Evolutionary conservation across 2,797 vertebrate genomes (phyloP), one percentile per base, ranked within the genome.

Genomic region (Protonibea diacanthus): DNA sequence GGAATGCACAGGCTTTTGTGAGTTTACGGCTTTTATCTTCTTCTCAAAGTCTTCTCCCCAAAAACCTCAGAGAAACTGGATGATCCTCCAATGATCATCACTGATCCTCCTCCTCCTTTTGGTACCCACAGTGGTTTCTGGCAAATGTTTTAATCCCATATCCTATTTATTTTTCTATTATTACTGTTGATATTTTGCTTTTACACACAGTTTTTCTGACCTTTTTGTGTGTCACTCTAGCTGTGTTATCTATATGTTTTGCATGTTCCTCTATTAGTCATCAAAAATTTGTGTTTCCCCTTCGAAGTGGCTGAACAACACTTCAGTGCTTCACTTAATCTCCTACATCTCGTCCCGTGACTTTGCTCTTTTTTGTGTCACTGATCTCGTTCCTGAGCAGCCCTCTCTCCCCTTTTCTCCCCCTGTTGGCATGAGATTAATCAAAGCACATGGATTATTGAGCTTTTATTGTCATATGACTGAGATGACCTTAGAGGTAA

Each of bases 261-360:
- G 74, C 68, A 73, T 78, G 69, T n/a, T 66, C 55, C 45, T 82
- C 20, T 62, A 9, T 64, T 59, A 68, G 44, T 83, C 61, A 48
- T 74, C 3, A 51, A 48, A 63, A 51, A 63, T 70, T 74, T 71
- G 42, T 71, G 58, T 77, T 82, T 40, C 66, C 53, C 42, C 71
- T 76, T 52, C 81, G 77, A 80, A 63, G 27, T 76, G 44, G 25
- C 57, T 71, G 58, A 83, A 48, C 66, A 25, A 21, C 70, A 60
- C 51, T 76, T 75, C 64, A 88, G 25, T 47, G 74, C 40, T 61
- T 84, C 59, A 47, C 57, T 48, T 88, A 87, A 87, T 88, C 82
- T 76, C 56, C 21, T 80, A 65, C 82, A 86, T 76, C 78, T 76
- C 53, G 65, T 89, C 86, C 62, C 74, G 77, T 92, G 90, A 92